Conservation (phyloP, 2,888 invertebrate genomes). For the Morpho helenor region DNA sequence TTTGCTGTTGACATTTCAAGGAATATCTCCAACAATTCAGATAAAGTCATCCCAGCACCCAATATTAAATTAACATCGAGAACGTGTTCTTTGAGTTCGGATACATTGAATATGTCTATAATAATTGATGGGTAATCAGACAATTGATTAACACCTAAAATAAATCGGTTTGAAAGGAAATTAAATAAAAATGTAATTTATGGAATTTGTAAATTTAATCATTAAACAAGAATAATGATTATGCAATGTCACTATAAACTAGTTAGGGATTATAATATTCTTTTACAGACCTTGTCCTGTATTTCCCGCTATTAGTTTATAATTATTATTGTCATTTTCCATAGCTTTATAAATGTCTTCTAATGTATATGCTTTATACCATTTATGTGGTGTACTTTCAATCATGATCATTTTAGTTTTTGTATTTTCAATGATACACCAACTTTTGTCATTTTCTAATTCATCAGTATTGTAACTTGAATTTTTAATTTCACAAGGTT, state of each 20-base stretch:
- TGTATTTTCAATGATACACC: constrained; percentile 42
- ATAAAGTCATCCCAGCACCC: constrained; percentile 59
- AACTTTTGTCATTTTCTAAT: constrained; percentile 28
- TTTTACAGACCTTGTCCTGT: constrained; percentile 82
- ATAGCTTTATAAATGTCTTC: constrained; percentile 68
- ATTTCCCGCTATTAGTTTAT: constrained; percentile 83
- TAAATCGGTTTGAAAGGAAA: constrained; percentile 30
- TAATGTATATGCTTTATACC: constrained; percentile 71
- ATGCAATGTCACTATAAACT: no score
- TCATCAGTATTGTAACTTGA: constrained; percentile 9
- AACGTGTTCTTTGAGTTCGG: constrained; percentile 48
- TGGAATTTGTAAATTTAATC: no score
- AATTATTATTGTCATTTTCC: constrained; percentile 42
- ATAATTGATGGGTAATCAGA: constrained; percentile 49
- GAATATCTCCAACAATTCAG: constrained; percentile 69
- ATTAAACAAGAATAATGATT: no score
- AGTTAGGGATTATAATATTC: no score
- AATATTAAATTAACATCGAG: constrained; percentile 58
- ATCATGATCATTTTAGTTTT: constrained; percentile 74
- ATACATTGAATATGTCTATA: constrained; percentile 60
- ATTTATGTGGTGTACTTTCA: constrained; percentile 56
- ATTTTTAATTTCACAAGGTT: constrained; percentile 27
- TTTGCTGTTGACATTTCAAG: constrained; percentile 46
- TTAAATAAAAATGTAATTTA: no score
- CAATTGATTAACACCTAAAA: constrained; percentile 59